Evolutionary conservation across 2,888 invertebrate genomes (phyloP), one percentile per base, ranked within the genome.

Genomic region (Steinernema scapterisci): DNA sequence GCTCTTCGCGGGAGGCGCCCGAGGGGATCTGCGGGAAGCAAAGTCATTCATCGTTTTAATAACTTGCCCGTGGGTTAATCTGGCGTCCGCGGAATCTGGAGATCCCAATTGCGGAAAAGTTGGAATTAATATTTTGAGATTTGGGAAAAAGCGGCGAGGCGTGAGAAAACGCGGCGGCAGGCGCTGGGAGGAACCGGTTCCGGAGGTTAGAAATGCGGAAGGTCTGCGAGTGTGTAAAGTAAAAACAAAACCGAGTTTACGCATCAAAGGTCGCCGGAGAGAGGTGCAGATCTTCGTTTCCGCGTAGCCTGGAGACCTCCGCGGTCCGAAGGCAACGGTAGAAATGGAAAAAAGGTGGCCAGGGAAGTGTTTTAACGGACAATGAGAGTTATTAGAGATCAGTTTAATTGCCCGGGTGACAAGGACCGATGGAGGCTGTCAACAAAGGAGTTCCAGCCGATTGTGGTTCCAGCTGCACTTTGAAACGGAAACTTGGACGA

Each of bases 41-140:
- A 63, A 63, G 38, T 63, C 63, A 63, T 63, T 63, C 19, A 16
- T 63, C 63, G 31, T 63, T 38, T 54, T 25, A 54, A 13, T 38
- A 38, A 38, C 9, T 38, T 38, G 38, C 38, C 38, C 21, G 13
- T 21, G 21, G 23, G 54, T 19, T 13, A 21, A 54, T 25, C 19
- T 19, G 54, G 5, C 5, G 54, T 44, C 45, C 45, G 45, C 45
- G 48, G 13, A 48, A 7, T 48, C 6, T 2, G 48, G 19, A 48
- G 54, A 54, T 25, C 19, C 19, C 48, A 19, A 48, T 48, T 6
- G 21, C 25, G 63, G 63, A 48, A 16, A 38, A 16, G 48, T 16
- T 5, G 19, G 48, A 48, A 48, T 7, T 2, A 48, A 48, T 5
- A 48, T 48, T 16, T 16, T 19, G 19, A 48, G 48, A 5, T 16